These are phyloP conservation scores for Zonotrichia leucophrys DNA, from an alignment of 2,113 vertebrate genomes.

Conservation along the genomic window DNA sequence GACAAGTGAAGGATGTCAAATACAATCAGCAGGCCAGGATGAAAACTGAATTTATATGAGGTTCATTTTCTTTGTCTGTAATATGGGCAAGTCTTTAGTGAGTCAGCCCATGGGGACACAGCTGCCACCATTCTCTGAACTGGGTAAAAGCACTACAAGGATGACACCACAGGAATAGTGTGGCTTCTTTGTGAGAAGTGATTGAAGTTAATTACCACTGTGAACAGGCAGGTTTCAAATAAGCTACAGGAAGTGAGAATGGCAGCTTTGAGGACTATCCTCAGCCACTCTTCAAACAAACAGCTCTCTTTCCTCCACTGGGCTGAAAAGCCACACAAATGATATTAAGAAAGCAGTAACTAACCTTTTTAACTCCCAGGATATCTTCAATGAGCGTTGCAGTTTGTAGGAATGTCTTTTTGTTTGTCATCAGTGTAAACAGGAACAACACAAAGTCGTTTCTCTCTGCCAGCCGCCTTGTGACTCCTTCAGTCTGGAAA, in stretches of 20 bases:
- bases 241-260: not conserved
- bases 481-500: constrained; percentile 88
- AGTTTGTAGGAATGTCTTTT: constrained; percentile 94
- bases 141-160: not conserved
- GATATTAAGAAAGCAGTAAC: not conserved
- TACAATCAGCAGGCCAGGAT: not conserved
- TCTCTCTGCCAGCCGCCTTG: constrained; percentile 88
- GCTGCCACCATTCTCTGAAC: not conserved
- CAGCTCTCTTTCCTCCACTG: not conserved
- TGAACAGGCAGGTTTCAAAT: not conserved
- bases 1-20: not conserved
- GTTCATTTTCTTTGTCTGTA: not conserved
- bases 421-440: constrained; percentile 95
- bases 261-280: not conserved
- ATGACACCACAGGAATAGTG: not conserved
- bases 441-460: constrained; percentile 94
- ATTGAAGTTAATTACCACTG: not conserved
- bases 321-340: not conserved
- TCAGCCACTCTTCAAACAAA: not conserved
- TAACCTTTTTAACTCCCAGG: constrained; percentile 94
- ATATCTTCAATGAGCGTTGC: constrained; percentile 96
- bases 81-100: not conserved
- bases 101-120: not conserved
- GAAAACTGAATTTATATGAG: not conserved
- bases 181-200: not conserved